Percentiles rank a stretch among this genome's conserved stretches.
phyloP scores from a whole-genome alignment of 1,140 invertebrate genomes.

The Trinorchestia longiramus region DNA sequence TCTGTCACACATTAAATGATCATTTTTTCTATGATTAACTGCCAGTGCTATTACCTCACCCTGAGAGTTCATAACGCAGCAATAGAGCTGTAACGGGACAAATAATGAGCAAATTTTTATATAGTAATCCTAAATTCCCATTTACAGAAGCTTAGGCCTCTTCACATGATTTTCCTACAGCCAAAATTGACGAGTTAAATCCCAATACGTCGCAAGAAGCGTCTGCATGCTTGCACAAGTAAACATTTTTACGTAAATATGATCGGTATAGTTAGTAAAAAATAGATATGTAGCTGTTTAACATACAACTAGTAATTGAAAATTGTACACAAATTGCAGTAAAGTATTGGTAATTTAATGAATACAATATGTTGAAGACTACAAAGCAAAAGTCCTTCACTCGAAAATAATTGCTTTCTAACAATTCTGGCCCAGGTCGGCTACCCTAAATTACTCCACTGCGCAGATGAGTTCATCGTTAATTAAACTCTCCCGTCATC shows the following conservation, averaged over 20 bases:
- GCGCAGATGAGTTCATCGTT: background rate
- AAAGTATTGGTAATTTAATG: too few species aligned
- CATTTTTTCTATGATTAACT: too few species aligned
- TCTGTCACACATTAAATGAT: too few species aligned
- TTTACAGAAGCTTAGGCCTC: background rate
- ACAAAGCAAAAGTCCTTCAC: background rate
- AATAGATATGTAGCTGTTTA: background rate
- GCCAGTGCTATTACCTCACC: too few species aligned
- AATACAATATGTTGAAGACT: background rate
- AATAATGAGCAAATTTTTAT: too few species aligned
- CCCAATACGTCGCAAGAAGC: background rate
- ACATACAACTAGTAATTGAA: background rate
- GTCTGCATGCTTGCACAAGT: background rate
- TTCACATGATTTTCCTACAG: background rate
- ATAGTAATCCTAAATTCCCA: background rate
- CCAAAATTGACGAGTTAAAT: background rate
- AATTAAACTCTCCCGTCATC: background rate
- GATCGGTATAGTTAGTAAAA: background rate
- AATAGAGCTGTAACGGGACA: too few species aligned
- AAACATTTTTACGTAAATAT: background rate
- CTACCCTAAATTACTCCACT: background rate
- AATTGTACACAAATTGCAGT: background rate
- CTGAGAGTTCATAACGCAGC: too few species aligned
- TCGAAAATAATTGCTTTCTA: background rate
- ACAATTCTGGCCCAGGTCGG: background rate